These are phyloP conservation scores for Andrena minutula DNA, from an alignment of 2,888 invertebrate genomes.

Conservation along the genomic window DNA sequence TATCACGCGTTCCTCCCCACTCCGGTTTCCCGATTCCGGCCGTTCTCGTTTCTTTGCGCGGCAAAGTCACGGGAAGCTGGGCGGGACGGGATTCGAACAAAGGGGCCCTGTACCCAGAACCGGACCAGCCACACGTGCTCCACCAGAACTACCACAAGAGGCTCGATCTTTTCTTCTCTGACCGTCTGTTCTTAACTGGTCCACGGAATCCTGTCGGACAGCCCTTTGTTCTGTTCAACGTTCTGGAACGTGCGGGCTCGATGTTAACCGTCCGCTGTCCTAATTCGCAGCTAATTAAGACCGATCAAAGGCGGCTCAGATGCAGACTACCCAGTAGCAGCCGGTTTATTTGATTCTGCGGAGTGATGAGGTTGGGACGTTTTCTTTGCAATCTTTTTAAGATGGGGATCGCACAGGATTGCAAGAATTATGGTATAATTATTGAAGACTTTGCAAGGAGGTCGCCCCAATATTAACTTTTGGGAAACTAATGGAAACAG, in stretches of 20 bases:
- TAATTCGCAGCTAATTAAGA: conserved; percentile 55
- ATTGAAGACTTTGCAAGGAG: no score
- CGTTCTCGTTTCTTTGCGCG: conserved; percentile 16
- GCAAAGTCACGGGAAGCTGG: conserved; percentile 24
- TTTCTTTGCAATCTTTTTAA: not conserved
- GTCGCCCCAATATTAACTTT: no score
- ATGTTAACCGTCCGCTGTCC: conserved; percentile 26
- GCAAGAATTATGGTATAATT: no score
- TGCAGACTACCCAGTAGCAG: not conserved
- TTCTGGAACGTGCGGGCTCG: not conserved
- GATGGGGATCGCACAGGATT: no score
- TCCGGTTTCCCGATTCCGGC: conserved; percentile 2
- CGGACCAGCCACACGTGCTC: conserved; percentile 19
- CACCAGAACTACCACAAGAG: conserved; percentile 23
- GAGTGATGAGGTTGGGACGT: not conserved
- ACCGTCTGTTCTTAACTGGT: conserved; percentile 1
- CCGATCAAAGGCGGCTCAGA: conserved; percentile 43
- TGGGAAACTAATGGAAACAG: no score
- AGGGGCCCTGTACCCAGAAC: conserved; percentile 23
- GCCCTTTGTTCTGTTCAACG: conserved; percentile 6
- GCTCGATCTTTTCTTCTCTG: conserved; percentile 27
- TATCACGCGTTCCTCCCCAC: conserved; percentile 63
- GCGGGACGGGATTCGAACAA: conserved; percentile 10
- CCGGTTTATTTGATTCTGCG: not conserved
- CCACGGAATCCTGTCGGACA: conserved; percentile 27